Base-by-base conservation (phyloP, 2,797 vertebrate species). In the Esox lucius region DNA sequence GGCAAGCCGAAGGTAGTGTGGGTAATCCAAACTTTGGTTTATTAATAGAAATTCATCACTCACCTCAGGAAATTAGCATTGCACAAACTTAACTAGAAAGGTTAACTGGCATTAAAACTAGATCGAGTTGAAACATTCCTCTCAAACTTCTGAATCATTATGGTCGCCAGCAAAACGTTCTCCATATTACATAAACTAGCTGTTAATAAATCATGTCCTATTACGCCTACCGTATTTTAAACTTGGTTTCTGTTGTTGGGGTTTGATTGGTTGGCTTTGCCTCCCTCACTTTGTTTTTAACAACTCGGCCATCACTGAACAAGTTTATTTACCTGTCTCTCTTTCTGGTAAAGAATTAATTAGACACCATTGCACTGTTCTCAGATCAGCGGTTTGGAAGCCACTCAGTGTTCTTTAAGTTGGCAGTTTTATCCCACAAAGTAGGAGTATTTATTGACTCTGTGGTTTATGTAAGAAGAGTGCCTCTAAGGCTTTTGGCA, bases 331-430 rank as follows among this genome's bases (percentile, higher is more conserved):
- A 22, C 65, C 39, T 15, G 24, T 19, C 66, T 51, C 15, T 26
- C 13, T 70, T 62, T 49, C 48, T 70, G 42, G 24, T 12, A 16
- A 48, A 35, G n/a, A 77, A 77, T 77, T 72, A 35, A 64, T 64
- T 22, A 70, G 53, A 4, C 39, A 5, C 19, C 62, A 35, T 59
- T 56, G 19, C 51, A 17, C 46, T 33, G 28, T 62, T 61, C 53
- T 35, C 61, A n/a, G 8, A 71, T 39, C 26, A 49, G 26, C 24
- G 28, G 24, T 70, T 26, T 53, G 15, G 33, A 46, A 56, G 28
- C 56, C 17, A 49, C 70, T 70, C 13, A 28, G 46, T 53, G 11
- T 42, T 53, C 39, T 64, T 64, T 71, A 7, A 71, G 69, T 22
- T 61, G 17, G n/a, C 19, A 9, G 39, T 72, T 61, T 61, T 61